Percentiles rank a stretch among this genome's conserved stretches.
Evolutionary conservation across 2,113 vertebrate species (phyloP).

Genomic region (Prunella himalayana): DNA sequence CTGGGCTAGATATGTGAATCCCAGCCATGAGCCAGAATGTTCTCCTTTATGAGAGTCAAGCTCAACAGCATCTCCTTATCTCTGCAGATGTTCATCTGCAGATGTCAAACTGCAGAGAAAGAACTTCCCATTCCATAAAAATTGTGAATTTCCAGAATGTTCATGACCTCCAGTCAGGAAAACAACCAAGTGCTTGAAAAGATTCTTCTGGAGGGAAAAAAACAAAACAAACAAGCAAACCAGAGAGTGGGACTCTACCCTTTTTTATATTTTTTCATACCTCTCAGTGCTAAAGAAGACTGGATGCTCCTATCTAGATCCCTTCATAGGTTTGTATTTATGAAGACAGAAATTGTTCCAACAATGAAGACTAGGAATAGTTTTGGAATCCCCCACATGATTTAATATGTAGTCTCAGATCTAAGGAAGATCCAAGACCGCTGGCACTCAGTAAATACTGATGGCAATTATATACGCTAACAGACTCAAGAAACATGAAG

Average conservation of each 20-base stretch:
- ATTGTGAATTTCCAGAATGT: not conserved
- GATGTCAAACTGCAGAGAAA: not conserved
- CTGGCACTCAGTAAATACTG: not conserved
- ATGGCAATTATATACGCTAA: not conserved
- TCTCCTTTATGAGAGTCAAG: not conserved
- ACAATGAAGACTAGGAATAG: not conserved
- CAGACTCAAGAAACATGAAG: not conserved
- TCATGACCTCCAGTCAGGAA: not conserved
- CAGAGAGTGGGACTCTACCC: not conserved
- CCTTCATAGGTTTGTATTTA: not conserved
- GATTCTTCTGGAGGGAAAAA: rapidly evolving
- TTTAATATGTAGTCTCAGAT: not conserved
- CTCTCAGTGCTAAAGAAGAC: not conserved
- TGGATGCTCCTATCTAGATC: not conserved
- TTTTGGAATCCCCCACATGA: not conserved
- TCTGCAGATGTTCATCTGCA: not conserved
- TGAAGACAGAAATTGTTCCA: not conserved
- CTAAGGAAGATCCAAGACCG: not conserved
- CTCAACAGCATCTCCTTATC: not conserved
- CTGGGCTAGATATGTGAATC: not conserved
- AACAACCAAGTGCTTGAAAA: not conserved
- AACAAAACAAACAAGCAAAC: not conserved
- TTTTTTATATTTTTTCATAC: not conserved
- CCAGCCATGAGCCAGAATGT: not conserved
- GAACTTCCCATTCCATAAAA: not conserved